These are phyloP conservation scores for Pachyseris speciosa DNA, from an alignment of 64 coral and sea anemone genomes.

Conservation along the genomic window DNA sequence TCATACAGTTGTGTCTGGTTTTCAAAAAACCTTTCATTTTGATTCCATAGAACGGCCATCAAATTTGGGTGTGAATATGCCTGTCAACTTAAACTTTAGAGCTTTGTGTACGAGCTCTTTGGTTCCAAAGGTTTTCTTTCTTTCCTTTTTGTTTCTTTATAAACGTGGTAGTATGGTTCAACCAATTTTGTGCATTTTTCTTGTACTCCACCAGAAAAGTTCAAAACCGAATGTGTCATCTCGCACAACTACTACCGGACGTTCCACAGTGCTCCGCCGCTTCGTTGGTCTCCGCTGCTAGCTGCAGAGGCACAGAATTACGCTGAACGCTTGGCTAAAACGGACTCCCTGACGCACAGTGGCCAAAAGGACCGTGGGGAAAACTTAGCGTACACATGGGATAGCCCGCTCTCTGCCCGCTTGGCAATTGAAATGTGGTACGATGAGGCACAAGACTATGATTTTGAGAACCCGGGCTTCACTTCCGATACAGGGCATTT, in stretches of 20 bases:
- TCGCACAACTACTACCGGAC: constrained; percentile 98
- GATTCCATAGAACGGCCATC: no score
- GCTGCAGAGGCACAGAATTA: constrained; percentile 84
- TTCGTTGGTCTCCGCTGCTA: constrained; percentile 83
- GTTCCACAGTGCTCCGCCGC: constrained; percentile 80
- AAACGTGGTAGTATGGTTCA: no score
- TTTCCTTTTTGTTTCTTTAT: no score
- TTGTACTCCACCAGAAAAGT: constrained; percentile 68
- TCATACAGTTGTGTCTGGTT: no score
- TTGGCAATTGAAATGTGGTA: constrained; percentile 91
- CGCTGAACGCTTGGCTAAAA: constrained; percentile 75
- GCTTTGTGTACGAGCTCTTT: no score
- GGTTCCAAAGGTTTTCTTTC: no score
- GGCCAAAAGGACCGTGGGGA: constrained; percentile 86
- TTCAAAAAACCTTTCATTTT: no score
- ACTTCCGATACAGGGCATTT: constrained; percentile 83
- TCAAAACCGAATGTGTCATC: constrained; percentile 89
- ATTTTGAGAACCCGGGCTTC: constrained; percentile 79
- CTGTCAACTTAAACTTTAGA: no score
- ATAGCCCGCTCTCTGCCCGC: constrained; percentile 62
- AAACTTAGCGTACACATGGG: constrained; percentile 82
- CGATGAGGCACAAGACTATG: constrained; percentile 85
- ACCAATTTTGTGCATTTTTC: neutral
- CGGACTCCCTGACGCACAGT: constrained; percentile 83
- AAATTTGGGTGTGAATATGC: no score